phyloP scores from a whole-genome alignment of 2,797 vertebrate genomes.

The Alfaro cultratus region DNA sequence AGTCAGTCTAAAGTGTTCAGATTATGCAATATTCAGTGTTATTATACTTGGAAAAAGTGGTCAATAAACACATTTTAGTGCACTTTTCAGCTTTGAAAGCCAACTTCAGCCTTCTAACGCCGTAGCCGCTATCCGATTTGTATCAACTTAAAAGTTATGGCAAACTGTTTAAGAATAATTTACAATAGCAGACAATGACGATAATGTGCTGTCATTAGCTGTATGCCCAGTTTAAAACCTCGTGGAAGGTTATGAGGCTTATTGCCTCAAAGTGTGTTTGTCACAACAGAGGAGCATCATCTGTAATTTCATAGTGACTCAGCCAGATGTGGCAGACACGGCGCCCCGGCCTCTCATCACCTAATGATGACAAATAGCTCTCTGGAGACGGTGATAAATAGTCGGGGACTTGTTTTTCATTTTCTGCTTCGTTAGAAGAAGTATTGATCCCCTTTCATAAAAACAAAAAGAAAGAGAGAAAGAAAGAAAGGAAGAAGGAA shows the following conservation, averaged over 20 bases:
- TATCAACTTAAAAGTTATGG: not conserved
- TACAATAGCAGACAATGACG: constrained; percentile 16
- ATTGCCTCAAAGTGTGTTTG: constrained; percentile 9
- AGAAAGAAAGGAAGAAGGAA: not conserved
- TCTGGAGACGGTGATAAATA: constrained; percentile 56
- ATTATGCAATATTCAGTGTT: not conserved
- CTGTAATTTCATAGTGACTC: constrained; percentile 52
- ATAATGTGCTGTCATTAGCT: not conserved
- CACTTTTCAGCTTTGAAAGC: not conserved
- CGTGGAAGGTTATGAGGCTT: constrained; percentile 27
- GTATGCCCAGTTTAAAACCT: constrained; percentile 37
- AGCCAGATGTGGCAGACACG: constrained; percentile 53
- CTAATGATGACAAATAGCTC: constrained; percentile 68
- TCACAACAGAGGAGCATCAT: constrained; percentile 23
- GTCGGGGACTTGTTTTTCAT: constrained; percentile 62
- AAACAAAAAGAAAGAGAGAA: constrained; percentile 47
- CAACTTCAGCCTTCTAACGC: not conserved
- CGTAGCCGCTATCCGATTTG: not conserved
- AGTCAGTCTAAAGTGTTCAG: not conserved
- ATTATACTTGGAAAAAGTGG: not conserved
- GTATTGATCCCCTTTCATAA: constrained; percentile 60
- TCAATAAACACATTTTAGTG: not conserved
- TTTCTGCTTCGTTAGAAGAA: constrained; percentile 74
- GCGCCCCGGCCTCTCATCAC: constrained; percentile 30
- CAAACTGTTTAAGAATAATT: not conserved